Base-by-base conservation (phyloP, 1,140 invertebrate genomes). In the Philaenus spumarius region DNA sequence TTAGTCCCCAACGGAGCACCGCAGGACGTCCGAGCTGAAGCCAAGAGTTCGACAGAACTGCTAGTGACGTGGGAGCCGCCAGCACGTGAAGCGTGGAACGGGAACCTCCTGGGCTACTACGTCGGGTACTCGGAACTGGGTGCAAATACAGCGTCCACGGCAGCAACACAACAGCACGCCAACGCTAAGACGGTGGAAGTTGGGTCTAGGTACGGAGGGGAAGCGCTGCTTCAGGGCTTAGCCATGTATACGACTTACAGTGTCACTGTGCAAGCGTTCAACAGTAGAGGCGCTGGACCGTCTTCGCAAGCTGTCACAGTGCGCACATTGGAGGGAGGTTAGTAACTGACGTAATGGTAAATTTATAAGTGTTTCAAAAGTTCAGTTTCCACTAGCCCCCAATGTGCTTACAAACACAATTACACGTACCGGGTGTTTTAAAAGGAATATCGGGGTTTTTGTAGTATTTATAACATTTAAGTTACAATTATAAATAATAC, bases 221-320 rank as follows among this genome's bases (percentile, higher is more conserved):
- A 85, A 52, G 75, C 79, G 3, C 74, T 77, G 0, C 70, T 90
- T 6, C 77, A 79, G 40, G 84, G 83, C 17, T 75, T 97, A 24
- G 81, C 86, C 67, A 93, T 93, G 71, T 94, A 84, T 71, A 89
- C 92, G 0, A 81, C 84, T n/a, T 96, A 96, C 72, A 85, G 83
- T 43, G 82, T 96, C 1, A 84, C 94, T 24, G 89, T 97, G 0
- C 92, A 96, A 71, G 91, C 93, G 2, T 96, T 92, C 69, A 98
- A 97, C 66, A 87, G 86, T 34, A 80, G 91, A 62, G 95, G 95
- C 1, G 83, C 87, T 42, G 93, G 94, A 24, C 93, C 93, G 1
- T 81, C 86, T 17, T 94, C 90, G 2, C 81, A 85, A 11, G 88
- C 92, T 64, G 82, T 89, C 22, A 82, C 85, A 4, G 84, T 88